Percentiles rank a stretch among this genome's conserved stretches.
Conservation (phyloP, 2,113 vertebrate species). For the Myrmecophaga tridactyla region DNA sequence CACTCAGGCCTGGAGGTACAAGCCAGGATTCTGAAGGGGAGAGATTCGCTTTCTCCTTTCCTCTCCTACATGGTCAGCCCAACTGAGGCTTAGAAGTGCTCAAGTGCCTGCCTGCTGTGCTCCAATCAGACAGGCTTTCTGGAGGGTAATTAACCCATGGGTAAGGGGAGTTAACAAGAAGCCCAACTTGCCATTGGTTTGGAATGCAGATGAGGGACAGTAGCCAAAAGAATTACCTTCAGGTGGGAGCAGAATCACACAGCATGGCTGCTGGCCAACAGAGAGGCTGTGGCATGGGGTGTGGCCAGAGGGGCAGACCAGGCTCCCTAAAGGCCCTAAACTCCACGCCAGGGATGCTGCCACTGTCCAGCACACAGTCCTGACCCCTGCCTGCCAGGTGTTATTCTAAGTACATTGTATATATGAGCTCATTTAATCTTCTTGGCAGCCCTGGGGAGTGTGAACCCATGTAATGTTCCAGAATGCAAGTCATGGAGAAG, state of each 20-base stretch:
- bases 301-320: background rate
- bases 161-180: background rate
- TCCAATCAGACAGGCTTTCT: background rate
- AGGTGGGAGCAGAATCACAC: background rate
- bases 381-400: background rate
- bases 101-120: background rate
- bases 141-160: background rate
- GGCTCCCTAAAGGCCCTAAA: background rate
- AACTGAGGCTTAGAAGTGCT: background rate
- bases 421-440: background rate
- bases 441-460: rapidly evolving
- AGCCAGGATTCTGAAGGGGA: background rate
- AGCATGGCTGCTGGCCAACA: background rate
- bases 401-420: background rate
- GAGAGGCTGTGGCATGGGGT: rapidly evolving
- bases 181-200: background rate
- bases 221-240: background rate
- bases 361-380: background rate
- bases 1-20: too few species aligned
- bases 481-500: background rate
- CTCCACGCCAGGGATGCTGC: background rate
- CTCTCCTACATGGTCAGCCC: background rate
- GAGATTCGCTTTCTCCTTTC: background rate
- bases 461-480: background rate
- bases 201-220: background rate